phyloP scores from a whole-genome alignment of 2,797 vertebrate genomes.

The Rhinella marina region DNA sequence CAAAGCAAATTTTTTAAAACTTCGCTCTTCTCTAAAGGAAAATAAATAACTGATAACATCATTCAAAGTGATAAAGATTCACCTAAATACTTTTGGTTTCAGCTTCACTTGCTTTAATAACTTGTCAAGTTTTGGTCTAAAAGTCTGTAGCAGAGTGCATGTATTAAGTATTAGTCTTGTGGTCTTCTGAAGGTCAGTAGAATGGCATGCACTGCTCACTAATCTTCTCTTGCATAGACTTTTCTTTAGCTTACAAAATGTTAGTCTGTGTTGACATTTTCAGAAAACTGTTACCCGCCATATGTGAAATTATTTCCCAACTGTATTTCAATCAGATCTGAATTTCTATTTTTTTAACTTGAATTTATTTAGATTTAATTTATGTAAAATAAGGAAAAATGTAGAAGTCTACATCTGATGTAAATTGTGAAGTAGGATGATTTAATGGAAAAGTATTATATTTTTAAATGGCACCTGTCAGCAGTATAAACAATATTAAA shows the following conservation, averaged over 20 bases:
- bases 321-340: conserved; percentile 37
- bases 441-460: too few relatives aligned
- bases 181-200: conserved; percentile 52
- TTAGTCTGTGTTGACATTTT: conserved; percentile 42
- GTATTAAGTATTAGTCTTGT: conserved; percentile 38
- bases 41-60: not conserved
- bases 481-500: too few relatives aligned
- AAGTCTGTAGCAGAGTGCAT: conserved; percentile 38
- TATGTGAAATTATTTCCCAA: conserved; percentile 38
- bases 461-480: too few relatives aligned
- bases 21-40: too few relatives aligned
- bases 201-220: conserved; percentile 47
- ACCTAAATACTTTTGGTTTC: conserved; percentile 42
- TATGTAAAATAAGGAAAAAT: not conserved
- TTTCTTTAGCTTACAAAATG: conserved; percentile 9
- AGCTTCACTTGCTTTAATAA: conserved; percentile 37
- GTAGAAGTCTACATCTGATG: not conserved
- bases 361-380: conserved; percentile 30
- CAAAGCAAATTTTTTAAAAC: too few relatives aligned
- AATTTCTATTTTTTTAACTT: not conserved
- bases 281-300: conserved; percentile 28
- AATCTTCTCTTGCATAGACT: conserved; percentile 42
- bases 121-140: conserved; percentile 43
- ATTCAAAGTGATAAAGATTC: conserved; percentile 32
- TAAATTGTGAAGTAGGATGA: too few relatives aligned